These are phyloP conservation scores for Malurus splendens DNA, from an alignment of 2,797 vertebrate genomes.

Conservation along the genomic window DNA sequence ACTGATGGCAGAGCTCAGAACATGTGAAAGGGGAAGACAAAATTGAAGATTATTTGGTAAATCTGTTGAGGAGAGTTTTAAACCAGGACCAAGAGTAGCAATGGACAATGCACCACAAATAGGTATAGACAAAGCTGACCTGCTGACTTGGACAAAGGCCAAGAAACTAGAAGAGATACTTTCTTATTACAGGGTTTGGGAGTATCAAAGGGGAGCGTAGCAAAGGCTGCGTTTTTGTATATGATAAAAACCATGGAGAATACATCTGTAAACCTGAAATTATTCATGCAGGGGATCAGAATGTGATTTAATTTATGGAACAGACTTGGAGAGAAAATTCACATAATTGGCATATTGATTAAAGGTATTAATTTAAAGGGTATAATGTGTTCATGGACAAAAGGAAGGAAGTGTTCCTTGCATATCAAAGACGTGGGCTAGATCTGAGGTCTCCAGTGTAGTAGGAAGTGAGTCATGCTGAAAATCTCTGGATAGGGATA, in stretches of 20 bases:
- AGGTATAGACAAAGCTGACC: background rate
- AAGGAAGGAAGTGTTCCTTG: background rate
- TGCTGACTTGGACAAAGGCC: background rate
- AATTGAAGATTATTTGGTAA: background rate
- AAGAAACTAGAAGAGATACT: background rate
- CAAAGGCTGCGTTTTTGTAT: background rate
- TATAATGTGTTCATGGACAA: background rate
- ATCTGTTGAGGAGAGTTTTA: background rate
- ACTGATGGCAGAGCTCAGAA: background rate
- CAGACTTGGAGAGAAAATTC: background rate
- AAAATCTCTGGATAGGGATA: background rate
- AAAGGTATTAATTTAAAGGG: background rate
- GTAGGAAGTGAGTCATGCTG: background rate
- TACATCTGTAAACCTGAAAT: background rate
- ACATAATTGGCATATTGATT: background rate
- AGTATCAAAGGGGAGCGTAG: background rate
- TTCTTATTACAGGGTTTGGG: background rate
- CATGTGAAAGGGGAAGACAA: background rate
- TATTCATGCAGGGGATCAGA: background rate
- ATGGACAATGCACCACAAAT: background rate
- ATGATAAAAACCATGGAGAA: background rate
- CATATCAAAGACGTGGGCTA: background rate
- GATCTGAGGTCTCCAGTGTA: background rate
- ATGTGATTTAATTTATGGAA: background rate
- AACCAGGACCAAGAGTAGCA: background rate